Evolutionary conservation across 2,888 invertebrate genomes (phyloP).

Genomic region (Agonum fuliginosum): DNA sequence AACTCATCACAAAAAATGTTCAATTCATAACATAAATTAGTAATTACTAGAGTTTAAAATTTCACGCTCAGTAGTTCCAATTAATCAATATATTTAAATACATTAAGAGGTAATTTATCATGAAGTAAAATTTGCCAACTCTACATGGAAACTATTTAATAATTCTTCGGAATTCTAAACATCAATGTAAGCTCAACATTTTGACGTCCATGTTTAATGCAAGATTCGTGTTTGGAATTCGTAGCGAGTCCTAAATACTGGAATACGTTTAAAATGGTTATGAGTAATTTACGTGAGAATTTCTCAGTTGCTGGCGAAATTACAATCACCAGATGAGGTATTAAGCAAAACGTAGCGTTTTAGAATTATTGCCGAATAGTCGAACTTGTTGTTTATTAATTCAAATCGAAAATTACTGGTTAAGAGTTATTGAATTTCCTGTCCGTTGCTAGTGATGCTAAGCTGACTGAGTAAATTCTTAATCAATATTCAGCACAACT

Average conservation of each 20-base stretch:
- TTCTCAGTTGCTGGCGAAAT: constrained; percentile 18
- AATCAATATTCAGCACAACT: constrained; percentile 40
- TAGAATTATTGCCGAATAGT: constrained; percentile 26
- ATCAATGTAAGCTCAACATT: constrained; percentile 28
- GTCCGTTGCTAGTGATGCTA: constrained; percentile 9
- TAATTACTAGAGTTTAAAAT: background rate
- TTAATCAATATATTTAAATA: constrained; percentile 11
- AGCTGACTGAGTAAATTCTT: constrained; percentile 35
- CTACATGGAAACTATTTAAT: constrained; percentile 3
- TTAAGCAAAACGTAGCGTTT: constrained; percentile 2
- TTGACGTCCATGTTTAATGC: constrained; percentile 43
- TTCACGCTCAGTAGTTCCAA: background rate
- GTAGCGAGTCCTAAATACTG: constrained; percentile 33
- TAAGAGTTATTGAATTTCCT: background rate
- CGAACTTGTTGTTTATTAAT: constrained; percentile 37
- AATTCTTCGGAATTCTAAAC: constrained; percentile 20
- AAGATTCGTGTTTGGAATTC: constrained; percentile 42
- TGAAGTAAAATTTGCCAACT: background rate
- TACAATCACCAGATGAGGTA: constrained; percentile 6
- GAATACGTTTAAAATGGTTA: constrained; percentile 21
- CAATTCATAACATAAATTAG: background rate
- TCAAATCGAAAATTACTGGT: constrained; percentile 20
- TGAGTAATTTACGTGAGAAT: constrained; percentile 43
- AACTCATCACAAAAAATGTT: too few relatives aligned
- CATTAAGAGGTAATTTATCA: constrained; percentile 10